phyloP scores from a whole-genome alignment of 1,140 invertebrate genomes.

The Papilio xuthus region DNA sequence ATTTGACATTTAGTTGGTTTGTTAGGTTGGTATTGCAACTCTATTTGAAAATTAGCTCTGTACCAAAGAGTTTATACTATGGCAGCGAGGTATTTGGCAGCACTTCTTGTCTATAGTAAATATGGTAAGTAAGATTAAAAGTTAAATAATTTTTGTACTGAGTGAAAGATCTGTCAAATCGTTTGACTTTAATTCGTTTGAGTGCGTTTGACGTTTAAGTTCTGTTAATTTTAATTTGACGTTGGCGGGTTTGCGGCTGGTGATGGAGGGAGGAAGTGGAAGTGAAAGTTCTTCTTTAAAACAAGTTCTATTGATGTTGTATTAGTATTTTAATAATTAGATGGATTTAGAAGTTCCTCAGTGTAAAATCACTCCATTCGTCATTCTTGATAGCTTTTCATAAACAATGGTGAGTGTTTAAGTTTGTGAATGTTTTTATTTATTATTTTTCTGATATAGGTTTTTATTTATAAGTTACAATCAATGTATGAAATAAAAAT shows the following conservation, averaged over 20 bases:
- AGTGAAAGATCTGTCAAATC: background rate
- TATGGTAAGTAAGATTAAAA: background rate
- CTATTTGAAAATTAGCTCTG: too few species aligned
- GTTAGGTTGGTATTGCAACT: background rate
- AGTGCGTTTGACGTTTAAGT: too few species aligned
- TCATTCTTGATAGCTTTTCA: constrained; percentile 4
- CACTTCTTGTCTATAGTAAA: too few species aligned
- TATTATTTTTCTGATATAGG: constrained; percentile 10
- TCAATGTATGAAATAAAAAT: background rate
- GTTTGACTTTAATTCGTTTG: too few species aligned
- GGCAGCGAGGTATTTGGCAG: too few species aligned
- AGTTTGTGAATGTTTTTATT: constrained; percentile 4
- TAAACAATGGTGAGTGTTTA: constrained; percentile 32
- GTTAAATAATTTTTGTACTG: background rate
- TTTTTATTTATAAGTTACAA: constrained; percentile 7
- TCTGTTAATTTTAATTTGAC: background rate
- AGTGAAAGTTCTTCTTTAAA: constrained; percentile 39
- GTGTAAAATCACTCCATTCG: background rate
- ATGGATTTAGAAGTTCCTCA: constrained; percentile 30
- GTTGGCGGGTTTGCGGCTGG: background rate
- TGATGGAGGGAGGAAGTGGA: constrained; percentile 15
- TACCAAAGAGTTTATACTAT: too few species aligned
- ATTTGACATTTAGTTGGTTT: background rate
- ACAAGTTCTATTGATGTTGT: constrained; percentile 7
- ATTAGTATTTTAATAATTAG: constrained; percentile 27